These are phyloP conservation scores for Limanda limanda DNA, from an alignment of 2,113 vertebrate genomes.

Conservation along the genomic window DNA sequence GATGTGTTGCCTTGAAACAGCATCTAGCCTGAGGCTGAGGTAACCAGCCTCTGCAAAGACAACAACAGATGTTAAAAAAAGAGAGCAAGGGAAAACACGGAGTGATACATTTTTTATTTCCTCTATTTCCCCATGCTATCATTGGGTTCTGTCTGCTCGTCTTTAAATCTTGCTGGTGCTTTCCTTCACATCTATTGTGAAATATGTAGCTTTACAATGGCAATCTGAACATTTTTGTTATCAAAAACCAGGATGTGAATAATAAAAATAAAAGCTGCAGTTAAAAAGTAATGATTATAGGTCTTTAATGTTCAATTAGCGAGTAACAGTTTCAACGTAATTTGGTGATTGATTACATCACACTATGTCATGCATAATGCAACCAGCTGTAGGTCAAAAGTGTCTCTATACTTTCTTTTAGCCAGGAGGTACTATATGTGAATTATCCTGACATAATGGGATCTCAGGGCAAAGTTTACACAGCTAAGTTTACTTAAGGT, in stretches of 20 bases:
- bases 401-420: background rate
- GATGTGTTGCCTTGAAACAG: slow-evolving; percentile 30
- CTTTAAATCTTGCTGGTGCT: background rate
- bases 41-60: slow-evolving; percentile 14
- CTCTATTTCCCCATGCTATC: background rate
- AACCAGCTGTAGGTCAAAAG: slow-evolving; percentile 7
- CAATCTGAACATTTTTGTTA: background rate
- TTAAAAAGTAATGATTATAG: background rate
- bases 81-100: background rate
- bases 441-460: slow-evolving; percentile 45
- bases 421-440: slow-evolving; percentile 10
- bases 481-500: slow-evolving; percentile 16
- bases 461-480: slow-evolving; percentile 37
- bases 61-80: slow-evolving; percentile 3
- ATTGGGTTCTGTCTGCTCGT: background rate
- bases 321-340: background rate
- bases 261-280: background rate
- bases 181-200: background rate
- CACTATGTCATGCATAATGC: background rate
- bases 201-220: background rate
- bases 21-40: slow-evolving; percentile 18
- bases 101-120: background rate
- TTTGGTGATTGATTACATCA: background rate
- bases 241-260: background rate
- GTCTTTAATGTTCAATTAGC: background rate